Evolutionary conservation across 2,797 vertebrate genomes (phyloP), one percentile per base, ranked within the genome.

Genomic region (Cygnus olor): DNA sequence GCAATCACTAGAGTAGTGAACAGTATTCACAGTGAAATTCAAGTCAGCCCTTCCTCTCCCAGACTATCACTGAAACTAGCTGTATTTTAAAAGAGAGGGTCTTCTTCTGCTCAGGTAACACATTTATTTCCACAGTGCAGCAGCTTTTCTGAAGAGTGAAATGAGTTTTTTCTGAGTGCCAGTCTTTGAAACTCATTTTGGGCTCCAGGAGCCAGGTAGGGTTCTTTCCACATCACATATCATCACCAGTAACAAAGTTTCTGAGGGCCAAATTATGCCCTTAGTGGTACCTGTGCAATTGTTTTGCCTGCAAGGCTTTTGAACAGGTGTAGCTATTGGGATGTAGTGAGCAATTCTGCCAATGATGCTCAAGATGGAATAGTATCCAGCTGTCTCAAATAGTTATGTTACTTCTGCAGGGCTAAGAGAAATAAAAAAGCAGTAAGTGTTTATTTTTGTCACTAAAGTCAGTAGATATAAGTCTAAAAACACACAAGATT

Each of bases 221-320:
- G 6, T 91, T 91, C 49, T 77, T 86, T 94, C 70, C 34, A 34
- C 42, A 74, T 58, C n/a, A 58, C 45, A 25, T 82, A 71, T 90
- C 71, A 83, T 69, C 54, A 76, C 40, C 16, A 40, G 54, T 63
- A 86, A 73, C 66, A 60, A 82, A 92, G 63, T 81, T 92, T 94
- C 85, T 61, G 61, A 64, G 47, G 65, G 84, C 42, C 79, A 96
- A 94, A 92, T 91, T 85, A 56, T 80, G 71, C 57, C 40, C 34
- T 85, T 57, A 89, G 74, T 58, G 45, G 82, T 85, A 89, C 45
- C 80, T 58, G 13, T 56, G 42, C 3, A 38, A 92, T 70, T 91
- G 85, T 89, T 94, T 96, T 93, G 71, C 84, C 88, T 92, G 57
- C 60, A 80, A 88, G 88, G 72, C 64, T 94, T 94, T 88, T 88